These are phyloP conservation scores for Tichodroma muraria DNA, from an alignment of 2,113 vertebrate species.

Conservation along the genomic window DNA sequence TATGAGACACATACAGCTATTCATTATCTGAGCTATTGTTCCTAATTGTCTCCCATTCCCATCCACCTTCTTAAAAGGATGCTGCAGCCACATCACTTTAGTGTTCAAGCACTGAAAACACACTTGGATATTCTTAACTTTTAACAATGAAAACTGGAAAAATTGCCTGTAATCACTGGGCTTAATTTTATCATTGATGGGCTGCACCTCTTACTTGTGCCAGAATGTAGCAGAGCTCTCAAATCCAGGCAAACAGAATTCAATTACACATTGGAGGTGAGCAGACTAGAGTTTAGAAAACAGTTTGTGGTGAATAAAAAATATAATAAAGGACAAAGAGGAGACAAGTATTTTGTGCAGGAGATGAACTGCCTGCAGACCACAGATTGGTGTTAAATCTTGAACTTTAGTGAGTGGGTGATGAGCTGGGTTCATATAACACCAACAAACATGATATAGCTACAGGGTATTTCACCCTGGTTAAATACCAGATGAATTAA, in stretches of 20 bases:
- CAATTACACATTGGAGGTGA: neutral
- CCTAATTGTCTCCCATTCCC: neutral
- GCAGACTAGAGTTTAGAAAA: neutral
- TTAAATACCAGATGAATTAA: constrained; percentile 79
- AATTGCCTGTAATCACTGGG: neutral
- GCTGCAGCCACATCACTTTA: neutral
- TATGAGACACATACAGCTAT: neutral
- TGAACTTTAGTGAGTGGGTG: constrained; percentile 61
- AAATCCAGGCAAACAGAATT: neutral
- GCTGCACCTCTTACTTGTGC: neutral
- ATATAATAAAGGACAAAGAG: constrained; percentile 38
- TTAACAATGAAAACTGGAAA: neutral
- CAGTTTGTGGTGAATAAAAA: neutral
- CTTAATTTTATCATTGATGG: neutral
- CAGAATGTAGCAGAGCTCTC: neutral
- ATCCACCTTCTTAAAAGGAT: neutral
- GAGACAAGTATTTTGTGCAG: constrained; percentile 37
- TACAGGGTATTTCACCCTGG: constrained; percentile 67
- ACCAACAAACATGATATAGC: constrained; percentile 73
- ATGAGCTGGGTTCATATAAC: constrained; percentile 71
- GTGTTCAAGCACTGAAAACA: neutral
- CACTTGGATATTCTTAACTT: neutral
- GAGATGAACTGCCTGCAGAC: constrained; percentile 39
- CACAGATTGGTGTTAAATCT: constrained; percentile 67
- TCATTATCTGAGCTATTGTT: neutral